A percentile compares a stretch with the other conserved stretches of the same genome.
Evolutionary conservation across 2,113 vertebrate species (phyloP).

Genomic region (Peromyscus maniculatus): DNA sequence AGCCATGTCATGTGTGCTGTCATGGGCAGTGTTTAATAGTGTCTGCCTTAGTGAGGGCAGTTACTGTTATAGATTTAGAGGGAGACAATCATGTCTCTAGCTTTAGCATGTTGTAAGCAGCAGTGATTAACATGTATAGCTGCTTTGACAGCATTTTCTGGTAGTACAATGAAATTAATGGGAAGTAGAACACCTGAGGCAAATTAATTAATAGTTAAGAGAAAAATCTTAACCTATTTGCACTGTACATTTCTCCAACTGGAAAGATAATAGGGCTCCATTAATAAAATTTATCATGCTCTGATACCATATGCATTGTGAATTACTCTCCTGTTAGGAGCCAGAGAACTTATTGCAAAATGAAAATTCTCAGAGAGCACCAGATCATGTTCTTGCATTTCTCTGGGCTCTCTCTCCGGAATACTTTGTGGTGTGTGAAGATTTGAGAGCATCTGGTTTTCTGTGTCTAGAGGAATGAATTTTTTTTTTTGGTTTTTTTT

Average conservation of each 20-base stretch:
- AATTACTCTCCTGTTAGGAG: conserved; percentile 49
- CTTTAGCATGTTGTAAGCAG: conserved; percentile 53
- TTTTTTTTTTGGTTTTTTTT: too few species aligned
- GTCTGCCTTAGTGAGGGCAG: background rate
- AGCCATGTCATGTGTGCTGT: background rate
- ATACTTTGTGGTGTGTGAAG: background rate
- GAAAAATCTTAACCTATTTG: conserved; percentile 72
- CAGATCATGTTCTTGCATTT: background rate
- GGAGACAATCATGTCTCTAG: background rate
- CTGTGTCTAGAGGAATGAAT: background rate
- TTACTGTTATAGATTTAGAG: conserved; percentile 50
- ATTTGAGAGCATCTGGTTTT: background rate
- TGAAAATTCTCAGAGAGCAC: background rate
- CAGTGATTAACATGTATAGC: conserved; percentile 35
- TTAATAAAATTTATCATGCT: conserved; percentile 61
- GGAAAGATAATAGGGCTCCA: conserved; percentile 61
- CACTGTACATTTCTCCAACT: conserved; percentile 65
- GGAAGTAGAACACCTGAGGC: conserved; percentile 64
- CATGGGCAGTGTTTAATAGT: background rate
- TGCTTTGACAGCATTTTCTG: conserved; percentile 49
- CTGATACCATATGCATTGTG: background rate
- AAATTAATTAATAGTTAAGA: conserved; percentile 77
- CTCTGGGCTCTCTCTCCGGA: conserved; percentile 3
- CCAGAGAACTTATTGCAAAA: background rate
- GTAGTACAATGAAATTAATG: conserved; percentile 67